Conservation (phyloP, 2,888 invertebrate species). For the Drosophila meridiana region DNA sequence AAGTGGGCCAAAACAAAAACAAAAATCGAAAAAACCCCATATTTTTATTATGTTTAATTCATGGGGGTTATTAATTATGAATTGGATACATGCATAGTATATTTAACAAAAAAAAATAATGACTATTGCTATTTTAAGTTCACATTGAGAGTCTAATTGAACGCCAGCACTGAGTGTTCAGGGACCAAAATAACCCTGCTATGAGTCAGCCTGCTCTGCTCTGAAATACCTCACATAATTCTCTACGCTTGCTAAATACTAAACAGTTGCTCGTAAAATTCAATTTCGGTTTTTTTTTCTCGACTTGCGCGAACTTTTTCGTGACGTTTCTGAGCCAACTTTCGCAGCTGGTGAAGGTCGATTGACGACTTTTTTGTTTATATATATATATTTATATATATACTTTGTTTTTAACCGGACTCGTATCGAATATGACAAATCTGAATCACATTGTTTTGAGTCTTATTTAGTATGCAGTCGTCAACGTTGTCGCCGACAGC, state of each 20-base stretch:
- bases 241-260: constrained; percentile 54
- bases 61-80: constrained; percentile 36
- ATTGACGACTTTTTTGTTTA: constrained; percentile 39
- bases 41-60: constrained; percentile 16
- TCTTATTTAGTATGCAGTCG: constrained; percentile 63
- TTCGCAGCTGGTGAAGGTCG: constrained; percentile 63
- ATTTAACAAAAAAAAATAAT: neutral
- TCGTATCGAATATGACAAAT: constrained; percentile 47
- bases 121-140: constrained; percentile 35
- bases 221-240: constrained; percentile 49
- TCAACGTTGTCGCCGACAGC: constrained; percentile 55
- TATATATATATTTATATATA: neutral
- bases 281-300: constrained; percentile 45
- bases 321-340: constrained; percentile 63
- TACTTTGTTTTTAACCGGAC: constrained; percentile 20
- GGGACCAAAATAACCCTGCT: constrained; percentile 34
- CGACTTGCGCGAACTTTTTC: constrained; percentile 37
- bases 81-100: neutral
- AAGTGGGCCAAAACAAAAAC: constrained; percentile 45
- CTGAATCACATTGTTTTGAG: constrained; percentile 58
- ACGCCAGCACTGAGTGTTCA: constrained; percentile 17
- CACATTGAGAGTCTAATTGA: constrained; percentile 28
- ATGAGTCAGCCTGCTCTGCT: constrained; percentile 49
- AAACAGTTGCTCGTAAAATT: constrained; percentile 52
- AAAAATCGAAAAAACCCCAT: constrained; percentile 2